phyloP scores from a whole-genome alignment of 2,888 invertebrate genomes.

The Petrolisthes manimaculis region DNA sequence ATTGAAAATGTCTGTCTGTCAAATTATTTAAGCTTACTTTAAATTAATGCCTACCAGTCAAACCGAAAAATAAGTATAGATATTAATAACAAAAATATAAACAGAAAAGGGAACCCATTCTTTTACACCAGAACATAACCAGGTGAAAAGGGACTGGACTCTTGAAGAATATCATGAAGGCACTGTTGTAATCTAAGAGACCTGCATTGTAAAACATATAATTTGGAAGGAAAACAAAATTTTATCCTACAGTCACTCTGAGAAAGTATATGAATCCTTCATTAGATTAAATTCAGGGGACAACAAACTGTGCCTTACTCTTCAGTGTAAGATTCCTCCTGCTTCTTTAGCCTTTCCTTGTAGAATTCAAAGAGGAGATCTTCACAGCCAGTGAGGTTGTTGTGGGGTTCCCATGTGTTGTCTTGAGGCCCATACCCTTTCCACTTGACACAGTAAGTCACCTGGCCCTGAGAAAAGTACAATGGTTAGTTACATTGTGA shows the following conservation, averaged over 20 bases:
- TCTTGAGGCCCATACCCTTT: conserved; percentile 50
- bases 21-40: no score
- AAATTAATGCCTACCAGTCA: no score
- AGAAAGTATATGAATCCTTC: background rate
- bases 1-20: no score
- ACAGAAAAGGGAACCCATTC: no score
- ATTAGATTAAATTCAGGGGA: background rate
- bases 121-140: no score
- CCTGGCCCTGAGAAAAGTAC: conserved; percentile 35
- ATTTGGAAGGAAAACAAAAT: background rate
- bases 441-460: conserved; percentile 54
- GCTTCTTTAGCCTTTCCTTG: conserved; percentile 36
- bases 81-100: no score
- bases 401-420: conserved; percentile 60
- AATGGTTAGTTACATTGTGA: background rate
- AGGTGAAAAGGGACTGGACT: no score
- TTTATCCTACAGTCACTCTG: background rate
- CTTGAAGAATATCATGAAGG: no score
- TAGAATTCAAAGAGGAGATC: conserved; percentile 56
- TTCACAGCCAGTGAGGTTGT: conserved; percentile 57
- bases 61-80: no score
- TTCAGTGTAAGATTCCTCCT: conserved; percentile 30
- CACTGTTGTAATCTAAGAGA: no score
- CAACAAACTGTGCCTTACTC: conserved; percentile 48
- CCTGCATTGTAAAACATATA: background rate